Conservation (phyloP, 2,113 vertebrate genomes). For the Rallus limicola region DNA sequence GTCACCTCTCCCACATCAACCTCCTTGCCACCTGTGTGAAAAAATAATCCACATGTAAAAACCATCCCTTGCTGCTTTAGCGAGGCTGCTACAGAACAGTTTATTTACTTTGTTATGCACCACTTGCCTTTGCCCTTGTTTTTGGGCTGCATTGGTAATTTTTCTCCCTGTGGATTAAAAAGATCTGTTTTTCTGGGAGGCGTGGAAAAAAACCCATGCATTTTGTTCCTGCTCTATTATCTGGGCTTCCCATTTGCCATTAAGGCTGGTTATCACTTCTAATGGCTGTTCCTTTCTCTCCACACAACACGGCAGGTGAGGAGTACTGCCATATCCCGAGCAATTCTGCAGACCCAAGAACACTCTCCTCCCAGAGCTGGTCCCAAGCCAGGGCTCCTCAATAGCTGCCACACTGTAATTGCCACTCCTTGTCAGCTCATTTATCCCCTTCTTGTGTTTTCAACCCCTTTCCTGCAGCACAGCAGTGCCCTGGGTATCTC, state of each 20-base stretch:
- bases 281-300: conserved; percentile 16
- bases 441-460: background rate
- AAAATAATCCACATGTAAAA: background rate
- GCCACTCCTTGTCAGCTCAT: background rate
- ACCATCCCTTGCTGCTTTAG: background rate
- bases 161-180: background rate
- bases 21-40: background rate
- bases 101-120: background rate
- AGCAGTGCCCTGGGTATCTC: background rate
- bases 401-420: background rate
- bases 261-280: conserved; percentile 2
- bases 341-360: background rate
- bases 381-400: background rate
- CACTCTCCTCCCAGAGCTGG: background rate
- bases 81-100: background rate
- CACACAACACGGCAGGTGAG: background rate
- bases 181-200: background rate
- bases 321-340: background rate
- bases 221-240: background rate
- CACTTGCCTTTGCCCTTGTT: background rate
- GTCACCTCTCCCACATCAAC: background rate
- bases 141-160: background rate
- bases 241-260: conserved; percentile 5
- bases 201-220: background rate
- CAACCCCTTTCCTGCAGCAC: background rate